Evolutionary conservation across 2,113 vertebrate species (phyloP).

Genomic region (Gnathochromis pfefferi): DNA sequence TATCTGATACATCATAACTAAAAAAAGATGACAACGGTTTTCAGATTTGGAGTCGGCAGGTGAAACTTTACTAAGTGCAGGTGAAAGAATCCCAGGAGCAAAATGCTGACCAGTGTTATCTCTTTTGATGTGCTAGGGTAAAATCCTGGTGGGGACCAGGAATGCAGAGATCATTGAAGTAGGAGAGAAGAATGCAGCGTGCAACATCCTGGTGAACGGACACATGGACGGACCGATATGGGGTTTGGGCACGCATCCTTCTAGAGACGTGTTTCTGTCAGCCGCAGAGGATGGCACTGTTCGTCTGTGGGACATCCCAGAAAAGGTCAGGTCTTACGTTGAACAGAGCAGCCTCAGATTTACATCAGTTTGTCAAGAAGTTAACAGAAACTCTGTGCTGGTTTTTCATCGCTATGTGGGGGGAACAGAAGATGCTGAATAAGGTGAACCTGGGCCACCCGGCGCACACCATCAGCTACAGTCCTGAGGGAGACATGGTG

Average conservation of each 20-base stretch:
- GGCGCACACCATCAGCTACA: slow-evolving; percentile 87
- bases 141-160: slow-evolving; percentile 91
- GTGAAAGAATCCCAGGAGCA: not conserved
- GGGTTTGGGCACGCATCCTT: slow-evolving; percentile 88
- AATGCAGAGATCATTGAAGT: slow-evolving; percentile 97
- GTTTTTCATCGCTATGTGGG: slow-evolving; percentile 20
- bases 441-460: slow-evolving; percentile 93
- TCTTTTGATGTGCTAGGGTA: slow-evolving; percentile 73
- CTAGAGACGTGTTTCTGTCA: slow-evolving; percentile 89
- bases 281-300: slow-evolving; percentile 95
- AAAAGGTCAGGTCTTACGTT: slow-evolving; percentile 75
- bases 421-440: slow-evolving; percentile 92
- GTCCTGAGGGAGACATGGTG: slow-evolving; percentile 95
- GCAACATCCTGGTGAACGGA: slow-evolving; percentile 89
- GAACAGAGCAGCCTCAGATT: not conserved
- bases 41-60: not conserved
- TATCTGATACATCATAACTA: fast-evolving
- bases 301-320: slow-evolving; percentile 91
- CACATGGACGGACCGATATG: slow-evolving; percentile 94
- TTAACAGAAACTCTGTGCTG: not conserved
- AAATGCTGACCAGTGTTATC: not conserved
- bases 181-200: slow-evolving; percentile 94
- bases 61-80: not conserved
- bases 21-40: not conserved
- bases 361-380: not conserved